These are phyloP conservation scores for Aleiodes testaceus DNA, from an alignment of 2,888 invertebrate species.

Conservation along the genomic window DNA sequence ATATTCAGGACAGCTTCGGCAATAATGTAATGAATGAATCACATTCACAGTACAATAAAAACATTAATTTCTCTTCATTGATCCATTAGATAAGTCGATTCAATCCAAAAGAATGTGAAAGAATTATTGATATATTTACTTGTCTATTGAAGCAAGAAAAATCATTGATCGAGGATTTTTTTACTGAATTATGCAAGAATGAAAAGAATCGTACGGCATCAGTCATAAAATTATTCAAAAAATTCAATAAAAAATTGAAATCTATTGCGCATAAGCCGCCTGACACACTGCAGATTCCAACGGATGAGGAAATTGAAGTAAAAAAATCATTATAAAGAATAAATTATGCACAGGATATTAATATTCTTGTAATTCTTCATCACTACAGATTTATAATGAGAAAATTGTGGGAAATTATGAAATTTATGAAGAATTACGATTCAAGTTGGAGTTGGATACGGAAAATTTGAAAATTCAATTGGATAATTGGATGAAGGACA, in stretches of 20 bases:
- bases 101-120: background rate
- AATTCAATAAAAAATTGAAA: slow-evolving; percentile 24
- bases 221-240: slow-evolving; percentile 29
- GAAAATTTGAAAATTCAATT: slow-evolving; percentile 5
- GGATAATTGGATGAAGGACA: slow-evolving; percentile 23
- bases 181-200: background rate
- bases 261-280: slow-evolving; percentile 12
- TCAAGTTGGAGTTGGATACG: slow-evolving; percentile 1
- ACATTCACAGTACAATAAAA: background rate
- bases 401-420: slow-evolving; percentile 19
- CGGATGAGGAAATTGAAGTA: slow-evolving; percentile 27
- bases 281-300: background rate
- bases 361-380: background rate
- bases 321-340: background rate
- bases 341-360: background rate
- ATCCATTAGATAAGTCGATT: slow-evolving; percentile 14
- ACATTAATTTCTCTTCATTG: background rate
- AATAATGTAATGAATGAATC: background rate
- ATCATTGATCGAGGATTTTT: slow-evolving; percentile 17
- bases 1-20: background rate
- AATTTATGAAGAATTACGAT: slow-evolving; percentile 12
- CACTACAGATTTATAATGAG: slow-evolving; percentile 17
- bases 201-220: background rate
- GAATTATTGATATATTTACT: background rate
- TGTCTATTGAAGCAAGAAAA: background rate